These are phyloP conservation scores for Prionace glauca DNA, from an alignment of 2,797 vertebrate genomes.

Conservation along the genomic window DNA sequence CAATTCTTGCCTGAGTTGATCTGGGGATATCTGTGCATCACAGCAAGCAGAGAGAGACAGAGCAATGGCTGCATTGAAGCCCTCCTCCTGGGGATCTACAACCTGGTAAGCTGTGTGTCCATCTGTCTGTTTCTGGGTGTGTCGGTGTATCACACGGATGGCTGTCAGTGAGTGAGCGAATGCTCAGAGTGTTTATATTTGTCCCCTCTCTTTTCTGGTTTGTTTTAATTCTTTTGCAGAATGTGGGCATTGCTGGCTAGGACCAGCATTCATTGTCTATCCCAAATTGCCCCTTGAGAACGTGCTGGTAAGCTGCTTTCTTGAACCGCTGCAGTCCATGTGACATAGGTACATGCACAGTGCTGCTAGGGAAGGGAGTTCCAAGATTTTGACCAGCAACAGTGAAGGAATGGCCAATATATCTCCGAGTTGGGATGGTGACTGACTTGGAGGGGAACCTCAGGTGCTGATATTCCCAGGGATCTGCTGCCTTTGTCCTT, in stretches of 20 bases:
- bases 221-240: background rate
- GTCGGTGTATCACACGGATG: too few species aligned
- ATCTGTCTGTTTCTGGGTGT: too few species aligned
- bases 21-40: conserved; percentile 87
- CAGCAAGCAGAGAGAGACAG: conserved; percentile 85
- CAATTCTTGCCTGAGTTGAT: conserved; percentile 93
- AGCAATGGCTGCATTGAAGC: conserved; percentile 94
- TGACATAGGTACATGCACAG: background rate
- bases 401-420: background rate
- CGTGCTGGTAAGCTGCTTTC: too few species aligned
- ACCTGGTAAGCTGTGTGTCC: conserved; percentile 73
- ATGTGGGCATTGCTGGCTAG: background rate
- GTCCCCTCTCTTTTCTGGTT: too few species aligned
- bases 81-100: conserved; percentile 91
- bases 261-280: background rate
- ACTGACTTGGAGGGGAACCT: background rate
- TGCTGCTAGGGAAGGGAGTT: background rate
- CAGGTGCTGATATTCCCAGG: background rate
- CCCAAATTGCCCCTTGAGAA: too few species aligned
- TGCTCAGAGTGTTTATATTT: background rate
- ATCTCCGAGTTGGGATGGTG: background rate
- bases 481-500: too few species aligned
- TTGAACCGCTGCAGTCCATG: background rate
- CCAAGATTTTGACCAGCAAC: background rate
- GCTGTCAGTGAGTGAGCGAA: background rate